A percentile compares a stretch with the other conserved stretches of the same genome.
Conservation (phyloP, 2,797 vertebrate species). For the Lagocephalus sceleratus region DNA sequence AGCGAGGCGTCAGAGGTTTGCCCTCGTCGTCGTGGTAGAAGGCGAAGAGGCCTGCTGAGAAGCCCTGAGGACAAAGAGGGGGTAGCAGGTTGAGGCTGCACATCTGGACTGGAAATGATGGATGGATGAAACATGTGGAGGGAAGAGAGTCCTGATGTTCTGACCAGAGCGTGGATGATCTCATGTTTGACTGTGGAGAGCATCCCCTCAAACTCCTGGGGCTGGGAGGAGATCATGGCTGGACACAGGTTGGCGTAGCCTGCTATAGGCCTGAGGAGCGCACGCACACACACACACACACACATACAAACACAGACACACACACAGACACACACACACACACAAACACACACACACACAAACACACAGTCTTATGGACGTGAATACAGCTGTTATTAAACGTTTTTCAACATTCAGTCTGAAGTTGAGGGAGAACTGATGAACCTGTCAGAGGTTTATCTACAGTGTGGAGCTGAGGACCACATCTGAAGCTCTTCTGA, state of each 20-base stretch:
- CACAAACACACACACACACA: background rate
- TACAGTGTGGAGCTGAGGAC: too few species aligned
- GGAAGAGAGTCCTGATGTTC: background rate
- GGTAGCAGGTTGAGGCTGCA: background rate
- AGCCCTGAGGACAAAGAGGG: conserved; percentile 77
- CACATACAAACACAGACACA: conserved; percentile 3
- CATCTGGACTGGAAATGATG: background rate
- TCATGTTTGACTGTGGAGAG: conserved; percentile 97
- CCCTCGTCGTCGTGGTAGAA: conserved; percentile 93
- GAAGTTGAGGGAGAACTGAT: too few species aligned
- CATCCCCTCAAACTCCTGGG: conserved; percentile 95
- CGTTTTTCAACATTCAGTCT: too few species aligned
- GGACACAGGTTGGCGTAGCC: conserved; percentile 98
- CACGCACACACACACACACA: background rate
- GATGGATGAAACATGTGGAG: background rate
- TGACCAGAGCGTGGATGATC: conserved; percentile 95
- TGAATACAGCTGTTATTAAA: too few species aligned
- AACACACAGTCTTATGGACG: background rate
- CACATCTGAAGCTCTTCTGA: too few species aligned
- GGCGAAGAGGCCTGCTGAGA: conserved; percentile 95
- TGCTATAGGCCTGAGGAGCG: conserved; percentile 83
- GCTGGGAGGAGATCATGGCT: conserved; percentile 91
- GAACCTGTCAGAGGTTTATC: too few species aligned
- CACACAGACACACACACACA: conserved; percentile 2
- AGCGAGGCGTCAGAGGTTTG: conserved; percentile 88